Percentiles rank a stretch among this genome's conserved stretches.
Conservation (phyloP, 1,140 invertebrate genomes). For the Araneus ventricosus region DNA sequence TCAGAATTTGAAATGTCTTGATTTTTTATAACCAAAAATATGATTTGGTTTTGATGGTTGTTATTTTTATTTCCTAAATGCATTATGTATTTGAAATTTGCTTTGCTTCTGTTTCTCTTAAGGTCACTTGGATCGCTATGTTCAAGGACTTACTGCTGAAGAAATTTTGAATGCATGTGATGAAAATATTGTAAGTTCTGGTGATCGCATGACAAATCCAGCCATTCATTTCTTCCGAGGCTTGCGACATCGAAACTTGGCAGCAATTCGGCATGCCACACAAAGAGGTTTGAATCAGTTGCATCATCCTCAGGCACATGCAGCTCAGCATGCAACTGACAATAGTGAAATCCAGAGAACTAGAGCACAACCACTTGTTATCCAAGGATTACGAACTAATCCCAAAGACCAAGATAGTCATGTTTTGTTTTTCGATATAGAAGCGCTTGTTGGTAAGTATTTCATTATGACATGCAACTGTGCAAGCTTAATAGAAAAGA, state of each 20-base stretch:
- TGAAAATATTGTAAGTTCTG: slow-evolving; percentile 86
- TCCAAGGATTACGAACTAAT: slow-evolving; percentile 96
- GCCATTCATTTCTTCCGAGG: slow-evolving; percentile 94
- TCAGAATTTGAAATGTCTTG: too few relatives aligned
- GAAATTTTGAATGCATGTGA: slow-evolving; percentile 98
- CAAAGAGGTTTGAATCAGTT: slow-evolving; percentile 91
- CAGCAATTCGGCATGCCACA: slow-evolving; percentile 95
- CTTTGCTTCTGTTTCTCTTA: slow-evolving; percentile 53
- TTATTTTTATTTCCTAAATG: not conserved
- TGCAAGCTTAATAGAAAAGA: too few relatives aligned
- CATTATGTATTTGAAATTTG: not conserved
- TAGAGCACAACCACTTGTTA: slow-evolving; percentile 89
- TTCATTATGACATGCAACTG: not conserved
- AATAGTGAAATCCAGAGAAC: slow-evolving; percentile 84
- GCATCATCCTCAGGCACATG: slow-evolving; percentile 85
- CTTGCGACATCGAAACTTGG: slow-evolving; percentile 93
- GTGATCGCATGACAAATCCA: slow-evolving; percentile 90
- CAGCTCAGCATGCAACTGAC: slow-evolving; percentile 83
- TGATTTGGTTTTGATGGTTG: not conserved
- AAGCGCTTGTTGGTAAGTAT: slow-evolving; percentile 92
- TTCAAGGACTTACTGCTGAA: slow-evolving; percentile 96
- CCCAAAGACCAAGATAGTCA: slow-evolving; percentile 97
- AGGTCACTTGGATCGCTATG: slow-evolving; percentile 96
- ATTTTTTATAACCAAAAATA: not conserved
- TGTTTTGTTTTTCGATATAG: slow-evolving; percentile 98